phyloP scores from a whole-genome alignment of 2,888 invertebrate species.

The Leuctra nigra region DNA sequence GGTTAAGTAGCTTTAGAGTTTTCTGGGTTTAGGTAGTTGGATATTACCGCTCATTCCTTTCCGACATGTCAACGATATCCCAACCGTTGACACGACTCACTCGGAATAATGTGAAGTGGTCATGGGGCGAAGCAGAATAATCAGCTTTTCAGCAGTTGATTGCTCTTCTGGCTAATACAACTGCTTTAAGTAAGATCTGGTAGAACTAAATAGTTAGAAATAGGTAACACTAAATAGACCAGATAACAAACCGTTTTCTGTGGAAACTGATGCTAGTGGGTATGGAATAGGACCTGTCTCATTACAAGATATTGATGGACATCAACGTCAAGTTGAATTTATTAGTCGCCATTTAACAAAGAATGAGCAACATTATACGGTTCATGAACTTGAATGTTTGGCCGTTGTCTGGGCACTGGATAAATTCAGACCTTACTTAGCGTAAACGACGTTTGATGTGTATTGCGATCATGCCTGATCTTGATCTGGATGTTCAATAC shows the following conservation, averaged over 20 bases:
- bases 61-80: too few species aligned
- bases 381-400: slow-evolving; percentile 1
- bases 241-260: not conserved
- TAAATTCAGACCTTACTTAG: not conserved
- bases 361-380: not conserved
- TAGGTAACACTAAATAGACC: too few species aligned
- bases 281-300: not conserved
- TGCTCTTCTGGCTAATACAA: not conserved
- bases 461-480: not conserved
- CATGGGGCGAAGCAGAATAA: not conserved
- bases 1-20: not conserved
- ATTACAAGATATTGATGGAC: not conserved
- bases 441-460: not conserved
- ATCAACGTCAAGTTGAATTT: not conserved
- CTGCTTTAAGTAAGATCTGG: not conserved
- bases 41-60: too few species aligned
- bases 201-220: too few species aligned
- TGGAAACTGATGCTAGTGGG: not conserved
- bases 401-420: not conserved
- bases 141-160: not conserved
- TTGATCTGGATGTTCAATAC: not conserved
- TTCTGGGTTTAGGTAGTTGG: not conserved
- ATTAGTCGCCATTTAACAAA: not conserved
- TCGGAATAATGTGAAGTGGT: slow-evolving; percentile 2
- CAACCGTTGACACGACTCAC: not conserved